phyloP scores from a whole-genome alignment of 1,140 invertebrate species.

The Drosophila yakuba region DNA sequence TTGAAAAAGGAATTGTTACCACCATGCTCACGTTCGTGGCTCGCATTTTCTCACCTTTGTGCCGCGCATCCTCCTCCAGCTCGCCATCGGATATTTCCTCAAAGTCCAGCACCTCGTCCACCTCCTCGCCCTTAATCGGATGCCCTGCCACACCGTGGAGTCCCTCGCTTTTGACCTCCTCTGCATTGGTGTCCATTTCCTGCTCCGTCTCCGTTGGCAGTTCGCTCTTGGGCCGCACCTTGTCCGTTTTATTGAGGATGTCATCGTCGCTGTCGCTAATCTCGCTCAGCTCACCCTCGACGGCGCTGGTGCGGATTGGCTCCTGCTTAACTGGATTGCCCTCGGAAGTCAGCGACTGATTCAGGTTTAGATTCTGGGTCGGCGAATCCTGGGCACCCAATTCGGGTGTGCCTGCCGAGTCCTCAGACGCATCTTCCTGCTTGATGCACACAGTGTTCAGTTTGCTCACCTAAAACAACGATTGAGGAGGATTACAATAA shows the following conservation, averaged over 20 bases:
- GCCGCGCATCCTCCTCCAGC: constrained; percentile 90
- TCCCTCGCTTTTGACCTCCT: constrained; percentile 64
- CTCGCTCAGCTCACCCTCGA: constrained; percentile 90
- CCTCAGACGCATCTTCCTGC: constrained; percentile 65
- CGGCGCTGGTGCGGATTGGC: constrained; percentile 32
- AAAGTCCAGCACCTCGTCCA: constrained; percentile 91
- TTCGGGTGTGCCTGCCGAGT: constrained; percentile 55
- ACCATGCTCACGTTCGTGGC: background rate
- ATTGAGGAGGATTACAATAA: background rate
- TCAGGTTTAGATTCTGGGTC: background rate
- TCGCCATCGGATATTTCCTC: constrained; percentile 96
- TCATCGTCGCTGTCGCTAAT: constrained; percentile 95
- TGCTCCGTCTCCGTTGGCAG: constrained; percentile 62
- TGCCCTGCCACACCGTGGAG: constrained; percentile 78
- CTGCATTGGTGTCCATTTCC: constrained; percentile 47
- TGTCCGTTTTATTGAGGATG: constrained; percentile 88
- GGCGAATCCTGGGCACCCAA: constrained; percentile 23
- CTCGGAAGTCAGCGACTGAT: background rate
- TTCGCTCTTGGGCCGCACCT: constrained; percentile 76
- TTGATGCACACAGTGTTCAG: constrained; percentile 46
- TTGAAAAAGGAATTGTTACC: too few species aligned
- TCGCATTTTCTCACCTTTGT: constrained; percentile 62
- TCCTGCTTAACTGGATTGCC: constrained; percentile 50
- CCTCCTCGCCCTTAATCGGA: constrained; percentile 74
- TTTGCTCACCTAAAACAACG: constrained; percentile 46